Evolutionary conservation across 2,797 vertebrate genomes (phyloP), one percentile per base, ranked within the genome.

Genomic region (Hafferia zeledoni): DNA sequence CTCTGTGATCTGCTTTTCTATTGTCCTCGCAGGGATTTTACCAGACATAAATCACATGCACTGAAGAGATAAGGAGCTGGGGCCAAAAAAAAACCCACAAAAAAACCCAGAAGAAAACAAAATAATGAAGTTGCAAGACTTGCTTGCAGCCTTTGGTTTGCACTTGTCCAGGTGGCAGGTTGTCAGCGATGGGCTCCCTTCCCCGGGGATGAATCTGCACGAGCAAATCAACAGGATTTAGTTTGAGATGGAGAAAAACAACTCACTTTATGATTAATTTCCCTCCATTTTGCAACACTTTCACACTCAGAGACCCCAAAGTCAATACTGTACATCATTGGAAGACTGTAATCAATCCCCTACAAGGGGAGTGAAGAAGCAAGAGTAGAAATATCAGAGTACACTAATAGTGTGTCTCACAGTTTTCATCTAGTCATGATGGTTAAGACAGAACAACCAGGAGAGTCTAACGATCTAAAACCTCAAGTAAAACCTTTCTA

Each of bases 181-280:
- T n/a, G 79, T 97, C 96, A 96, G 69, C 4, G 13, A 81, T 30
- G 79, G 57, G 50, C 68, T 94, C 95, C 68, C 82, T 93, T 96
- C 87, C 95, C 83, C 2, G 49, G 93, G 35, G 88, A 86, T 52
- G 90, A 76, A 91, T 72, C 97, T 98, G 82, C 31, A 67, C 35
- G 69, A 92, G 68, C 84, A 90, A 93, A 67, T 64, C 52, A 35
- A 83, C 5, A 80, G 33, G 50, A 68, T 79, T 89, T 67, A 72
- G 27, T 89, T 79, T 94, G 50, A 89, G 35, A 79, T 52, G 33
- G 88, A 95, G 88, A 77, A 89, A 76, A n/a, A 53, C 63, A 72
- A 35, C 17, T 46, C 4, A 2, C 28, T 85, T 85, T 11, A 35
- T 11, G 64, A 89, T 64, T 60, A 3, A 70, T 82, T 74, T 75